These are phyloP conservation scores for Sylvilagus bachmani DNA, from an alignment of 2,113 vertebrate species.

Conservation along the genomic window DNA sequence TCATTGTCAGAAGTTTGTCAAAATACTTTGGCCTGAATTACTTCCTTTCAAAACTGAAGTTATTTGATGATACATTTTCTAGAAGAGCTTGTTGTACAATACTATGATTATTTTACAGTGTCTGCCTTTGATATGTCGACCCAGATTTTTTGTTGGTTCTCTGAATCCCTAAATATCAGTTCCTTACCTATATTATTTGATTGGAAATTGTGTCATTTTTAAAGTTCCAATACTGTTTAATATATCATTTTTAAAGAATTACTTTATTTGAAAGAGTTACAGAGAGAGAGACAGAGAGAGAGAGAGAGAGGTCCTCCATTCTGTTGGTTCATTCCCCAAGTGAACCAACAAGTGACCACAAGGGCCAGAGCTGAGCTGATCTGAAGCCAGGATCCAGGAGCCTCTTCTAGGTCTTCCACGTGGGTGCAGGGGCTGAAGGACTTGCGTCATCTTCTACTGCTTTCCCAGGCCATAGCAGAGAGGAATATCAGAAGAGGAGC, in stretches of 20 bases:
- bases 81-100: neutral
- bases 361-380: too few relatives aligned
- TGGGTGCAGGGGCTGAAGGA: too few relatives aligned
- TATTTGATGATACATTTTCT: neutral
- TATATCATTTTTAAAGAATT: neutral
- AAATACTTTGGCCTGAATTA: conserved; percentile 6
- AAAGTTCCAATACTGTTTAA: neutral
- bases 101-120: neutral
- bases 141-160: neutral
- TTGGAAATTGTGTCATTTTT: neutral
- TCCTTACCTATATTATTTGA: neutral
- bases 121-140: neutral
- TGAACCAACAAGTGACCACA: too few relatives aligned
- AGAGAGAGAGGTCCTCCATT: too few relatives aligned
- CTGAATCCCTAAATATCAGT: neutral
- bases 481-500: too few relatives aligned
- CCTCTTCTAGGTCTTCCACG: too few relatives aligned
- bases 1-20: neutral
- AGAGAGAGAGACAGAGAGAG: too few relatives aligned
- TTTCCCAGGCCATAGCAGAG: too few relatives aligned
- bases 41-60: neutral
- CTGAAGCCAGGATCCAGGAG: too few relatives aligned
- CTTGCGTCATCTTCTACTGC: too few relatives aligned
- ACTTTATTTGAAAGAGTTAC: too few relatives aligned
- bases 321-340: too few relatives aligned